Percentiles rank a stretch among this genome's conserved stretches.
Conservation (phyloP, 2,113 vertebrate genomes). For the Struthio camelus region DNA sequence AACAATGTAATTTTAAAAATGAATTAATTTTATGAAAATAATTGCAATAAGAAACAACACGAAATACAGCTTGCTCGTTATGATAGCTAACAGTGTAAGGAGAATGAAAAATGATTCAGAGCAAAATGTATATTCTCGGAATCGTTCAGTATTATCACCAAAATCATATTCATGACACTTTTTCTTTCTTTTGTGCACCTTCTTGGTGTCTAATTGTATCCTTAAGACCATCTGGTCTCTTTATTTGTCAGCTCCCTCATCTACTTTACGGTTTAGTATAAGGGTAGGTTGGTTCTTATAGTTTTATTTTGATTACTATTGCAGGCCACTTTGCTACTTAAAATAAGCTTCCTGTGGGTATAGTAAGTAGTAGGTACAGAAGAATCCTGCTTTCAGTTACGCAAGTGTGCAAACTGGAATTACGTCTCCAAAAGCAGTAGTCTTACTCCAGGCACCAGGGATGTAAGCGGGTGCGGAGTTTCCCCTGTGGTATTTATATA, state of each 20-base stretch:
- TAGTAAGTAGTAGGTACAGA: background rate
- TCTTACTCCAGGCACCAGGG: background rate
- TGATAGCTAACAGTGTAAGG: background rate
- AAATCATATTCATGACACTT: background rate
- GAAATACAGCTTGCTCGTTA: conserved; percentile 27
- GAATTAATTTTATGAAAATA: conserved; percentile 24
- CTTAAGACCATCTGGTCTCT: background rate
- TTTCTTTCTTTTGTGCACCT: background rate
- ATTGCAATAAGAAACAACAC: conserved; percentile 18
- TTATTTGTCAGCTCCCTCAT: background rate
- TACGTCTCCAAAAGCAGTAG: background rate
- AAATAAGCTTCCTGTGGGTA: background rate
- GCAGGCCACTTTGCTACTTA: background rate
- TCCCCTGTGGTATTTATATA: background rate
- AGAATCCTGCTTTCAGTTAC: background rate
- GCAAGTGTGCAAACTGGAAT: background rate
- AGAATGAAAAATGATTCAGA: background rate
- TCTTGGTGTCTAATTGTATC: background rate
- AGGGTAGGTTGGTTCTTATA: background rate
- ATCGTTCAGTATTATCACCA: conserved; percentile 9
- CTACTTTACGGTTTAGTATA: background rate
- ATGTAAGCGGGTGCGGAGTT: background rate
- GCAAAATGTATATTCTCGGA: background rate
- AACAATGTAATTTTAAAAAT: conserved; percentile 15
- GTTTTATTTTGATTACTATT: background rate